phyloP scores from a whole-genome alignment of 2,888 invertebrate species.

The Stenodera caucasica region DNA sequence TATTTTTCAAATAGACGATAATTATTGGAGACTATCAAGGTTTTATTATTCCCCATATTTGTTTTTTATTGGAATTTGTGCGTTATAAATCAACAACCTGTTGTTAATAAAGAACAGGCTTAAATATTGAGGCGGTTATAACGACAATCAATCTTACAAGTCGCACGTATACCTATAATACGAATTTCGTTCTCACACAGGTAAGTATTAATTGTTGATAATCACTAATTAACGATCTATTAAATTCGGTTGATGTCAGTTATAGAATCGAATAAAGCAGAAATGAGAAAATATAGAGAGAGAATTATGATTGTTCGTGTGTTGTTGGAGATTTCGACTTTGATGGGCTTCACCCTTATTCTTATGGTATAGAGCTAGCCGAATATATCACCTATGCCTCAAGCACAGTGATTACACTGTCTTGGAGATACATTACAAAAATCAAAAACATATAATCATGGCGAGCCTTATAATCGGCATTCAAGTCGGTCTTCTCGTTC shows the following conservation, averaged over 20 bases:
- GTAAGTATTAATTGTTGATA: constrained; percentile 5
- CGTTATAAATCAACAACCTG: constrained; percentile 2
- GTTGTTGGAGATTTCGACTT: neutral
- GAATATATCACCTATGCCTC: constrained; percentile 51
- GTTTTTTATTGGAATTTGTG: neutral
- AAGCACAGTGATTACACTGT: constrained; percentile 53
- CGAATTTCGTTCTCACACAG: neutral
- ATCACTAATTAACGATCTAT: neutral
- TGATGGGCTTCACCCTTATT: constrained; percentile 17
- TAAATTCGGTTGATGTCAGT: neutral
- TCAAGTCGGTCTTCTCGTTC: constrained; percentile 16
- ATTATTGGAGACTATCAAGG: neutral
- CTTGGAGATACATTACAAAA: constrained; percentile 55
- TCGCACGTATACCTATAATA: neutral
- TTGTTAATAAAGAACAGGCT: neutral
- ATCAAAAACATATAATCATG: constrained; percentile 53
- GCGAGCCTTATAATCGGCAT: constrained; percentile 46
- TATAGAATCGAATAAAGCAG: neutral
- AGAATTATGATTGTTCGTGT: neutral
- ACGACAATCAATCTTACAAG: constrained; percentile 5
- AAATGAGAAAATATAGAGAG: neutral
- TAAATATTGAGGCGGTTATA: neutral
- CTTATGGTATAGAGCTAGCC: constrained; percentile 35
- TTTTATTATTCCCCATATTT: neutral
- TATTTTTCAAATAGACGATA: neutral